Evolutionary conservation across 2,113 vertebrate genomes (phyloP), one percentile per base, ranked within the genome.

Genomic region (Ophthalmolycus amberensis): DNA sequence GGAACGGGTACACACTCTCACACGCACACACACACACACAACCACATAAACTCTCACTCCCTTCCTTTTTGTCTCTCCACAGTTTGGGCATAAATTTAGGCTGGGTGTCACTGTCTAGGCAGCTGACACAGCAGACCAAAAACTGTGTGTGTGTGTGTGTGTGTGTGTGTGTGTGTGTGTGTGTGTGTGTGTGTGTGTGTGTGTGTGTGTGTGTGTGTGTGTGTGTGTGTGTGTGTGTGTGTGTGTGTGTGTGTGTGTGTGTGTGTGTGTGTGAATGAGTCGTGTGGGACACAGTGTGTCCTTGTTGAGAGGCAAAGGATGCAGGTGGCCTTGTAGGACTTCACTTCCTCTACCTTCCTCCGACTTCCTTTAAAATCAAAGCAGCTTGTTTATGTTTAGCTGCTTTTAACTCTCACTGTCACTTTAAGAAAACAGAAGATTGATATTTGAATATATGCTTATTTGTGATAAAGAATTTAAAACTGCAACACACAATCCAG

Each of bases 281-380:
- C 46, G 77, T 62, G 42, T 58, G 48, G 52, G 60, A 75, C 46
- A 89, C 68, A 87, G 74, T 78, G 73, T 74, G 78, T 91, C 65
- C 27, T 84, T 60, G 74, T 68, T 88, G 54, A 82, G 60, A 59
- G 59, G 67, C 77, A 90, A 85, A 91, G 90, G 91, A 93, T 92
- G 92, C 94, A 94, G 92, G 92, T 93, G 94, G 90, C 80, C 89
- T 88, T 75, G 25, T 14, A 80, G 80, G 76, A 68, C 88, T 79
- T 82, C 44, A 54, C 85, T 93, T 93, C 91, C 88, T 87, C 84
- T 84, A 80, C 80, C 87, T 92, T 88, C 84, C 80, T 78, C 72
- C 38, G 44, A 78, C 80, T 87, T 90, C 89, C 90, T 82, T 86
- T 86, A 58, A 87, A 89, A 92, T 83, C 77, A 87, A 88, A 84